Conservation (phyloP, 2,113 vertebrate species). For the Grammomys surdaster region DNA sequence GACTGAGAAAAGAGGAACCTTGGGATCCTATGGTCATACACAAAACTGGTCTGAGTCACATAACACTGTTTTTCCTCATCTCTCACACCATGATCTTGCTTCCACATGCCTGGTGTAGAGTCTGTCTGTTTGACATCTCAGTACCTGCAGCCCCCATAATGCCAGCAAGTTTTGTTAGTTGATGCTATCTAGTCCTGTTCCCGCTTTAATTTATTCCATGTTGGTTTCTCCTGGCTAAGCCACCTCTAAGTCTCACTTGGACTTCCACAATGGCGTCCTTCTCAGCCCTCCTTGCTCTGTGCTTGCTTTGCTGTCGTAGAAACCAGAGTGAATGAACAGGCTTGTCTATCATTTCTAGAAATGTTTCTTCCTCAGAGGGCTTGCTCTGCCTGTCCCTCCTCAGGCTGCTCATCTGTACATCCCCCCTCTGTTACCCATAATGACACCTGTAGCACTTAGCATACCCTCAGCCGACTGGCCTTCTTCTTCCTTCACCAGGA, state of each 20-base stretch:
- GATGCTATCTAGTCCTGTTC: rapidly evolving
- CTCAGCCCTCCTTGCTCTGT: rapidly evolving
- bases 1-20: no score
- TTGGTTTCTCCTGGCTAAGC: rapidly evolving
- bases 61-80: rapidly evolving
- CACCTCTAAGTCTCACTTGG: rapidly evolving
- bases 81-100: rapidly evolving
- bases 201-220: rapidly evolving
- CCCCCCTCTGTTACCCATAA: rapidly evolving
- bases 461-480: rapidly evolving
- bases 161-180: not conserved
- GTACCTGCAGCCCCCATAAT: rapidly evolving
- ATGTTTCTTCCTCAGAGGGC: rapidly evolving
- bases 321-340: no score
- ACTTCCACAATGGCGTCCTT: not conserved
- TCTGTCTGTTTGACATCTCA: not conserved
- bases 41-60: not conserved
- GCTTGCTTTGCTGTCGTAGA: rapidly evolving
- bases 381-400: no score
- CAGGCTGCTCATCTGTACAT: rapidly evolving
- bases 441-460: not conserved
- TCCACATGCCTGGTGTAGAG: rapidly evolving
- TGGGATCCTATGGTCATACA: rapidly evolving
- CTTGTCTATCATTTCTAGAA: not conserved
- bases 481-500: not conserved